Evolutionary conservation across 2,888 invertebrate genomes (phyloP).

Genomic region (Chrysolina haemoptera): DNA sequence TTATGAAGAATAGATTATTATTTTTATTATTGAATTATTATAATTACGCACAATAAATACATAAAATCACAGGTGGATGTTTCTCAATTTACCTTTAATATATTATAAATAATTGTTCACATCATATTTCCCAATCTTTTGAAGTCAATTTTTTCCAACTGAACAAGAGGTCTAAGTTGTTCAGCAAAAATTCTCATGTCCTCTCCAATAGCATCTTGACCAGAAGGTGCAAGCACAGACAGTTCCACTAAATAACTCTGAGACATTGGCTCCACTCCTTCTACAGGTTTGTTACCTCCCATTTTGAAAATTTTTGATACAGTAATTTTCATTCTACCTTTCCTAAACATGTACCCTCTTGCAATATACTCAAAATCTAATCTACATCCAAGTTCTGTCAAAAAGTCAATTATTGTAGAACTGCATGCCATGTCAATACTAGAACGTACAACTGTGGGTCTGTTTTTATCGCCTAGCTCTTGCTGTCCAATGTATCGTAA

Average conservation of each 20-base stretch:
- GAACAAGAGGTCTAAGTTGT: conserved; percentile 91
- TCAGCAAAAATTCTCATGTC: conserved; percentile 97
- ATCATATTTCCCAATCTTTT: conserved; percentile 75
- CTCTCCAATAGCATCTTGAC: conserved; percentile 95
- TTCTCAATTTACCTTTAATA: not conserved
- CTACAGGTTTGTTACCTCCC: conserved; percentile 76
- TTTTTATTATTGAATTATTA: too few species aligned
- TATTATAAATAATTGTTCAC: conserved; percentile 39
- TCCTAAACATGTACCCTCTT: conserved; percentile 94
- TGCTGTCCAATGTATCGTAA: conserved; percentile 93
- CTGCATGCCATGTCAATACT: conserved; percentile 95
- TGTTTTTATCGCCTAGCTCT: conserved; percentile 88
- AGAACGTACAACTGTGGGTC: conserved; percentile 91
- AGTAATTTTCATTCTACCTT: conserved; percentile 97
- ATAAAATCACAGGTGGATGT: not conserved
- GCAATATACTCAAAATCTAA: conserved; percentile 95
- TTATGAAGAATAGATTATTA: too few species aligned
- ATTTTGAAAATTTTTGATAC: conserved; percentile 93
- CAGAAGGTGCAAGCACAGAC: conserved; percentile 90
- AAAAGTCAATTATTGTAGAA: conserved; percentile 90
- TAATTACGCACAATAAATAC: not conserved
- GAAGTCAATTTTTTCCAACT: conserved; percentile 94
- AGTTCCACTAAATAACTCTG: conserved; percentile 93
- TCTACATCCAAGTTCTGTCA: conserved; percentile 91
- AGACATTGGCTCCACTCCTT: conserved; percentile 87